phyloP scores from a whole-genome alignment of 2,113 vertebrate species.

The Heterocephalus glaber region DNA sequence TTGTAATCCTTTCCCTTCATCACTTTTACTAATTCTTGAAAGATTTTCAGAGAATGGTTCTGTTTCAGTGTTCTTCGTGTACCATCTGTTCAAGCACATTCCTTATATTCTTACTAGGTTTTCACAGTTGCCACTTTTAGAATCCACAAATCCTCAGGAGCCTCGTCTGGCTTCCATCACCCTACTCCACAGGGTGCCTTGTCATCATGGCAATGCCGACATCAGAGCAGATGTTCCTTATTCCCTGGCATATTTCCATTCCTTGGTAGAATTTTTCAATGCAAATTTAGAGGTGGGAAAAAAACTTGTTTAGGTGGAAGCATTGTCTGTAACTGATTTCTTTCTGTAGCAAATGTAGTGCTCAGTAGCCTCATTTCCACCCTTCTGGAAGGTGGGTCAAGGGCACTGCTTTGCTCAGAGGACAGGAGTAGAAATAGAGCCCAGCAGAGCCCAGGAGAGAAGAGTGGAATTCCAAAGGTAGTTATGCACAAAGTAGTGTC shows the following conservation, averaged over 20 bases:
- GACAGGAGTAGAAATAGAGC: not conserved
- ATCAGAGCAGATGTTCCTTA: constrained; percentile 53
- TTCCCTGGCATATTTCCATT: constrained; percentile 34
- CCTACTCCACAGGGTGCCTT: constrained; percentile 2
- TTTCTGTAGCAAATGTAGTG: not conserved
- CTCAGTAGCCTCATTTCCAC: not conserved
- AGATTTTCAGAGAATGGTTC: constrained; percentile 61
- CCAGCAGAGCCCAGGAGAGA: not conserved
- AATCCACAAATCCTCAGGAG: constrained; percentile 42
- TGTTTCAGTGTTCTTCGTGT: constrained; percentile 48
- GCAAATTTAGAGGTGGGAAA: not conserved
- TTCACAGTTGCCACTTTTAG: constrained; percentile 72
- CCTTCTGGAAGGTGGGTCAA: not conserved
- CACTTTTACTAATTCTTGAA: constrained; percentile 66
- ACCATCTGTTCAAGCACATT: constrained; percentile 71
- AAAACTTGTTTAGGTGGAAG: not conserved
- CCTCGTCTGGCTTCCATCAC: constrained; percentile 42
- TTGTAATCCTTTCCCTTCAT: constrained; percentile 27
- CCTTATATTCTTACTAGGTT: constrained; percentile 59
- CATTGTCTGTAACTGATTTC: not conserved
- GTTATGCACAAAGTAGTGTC: not conserved
- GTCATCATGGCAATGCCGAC: not conserved
- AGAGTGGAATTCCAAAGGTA: not conserved
- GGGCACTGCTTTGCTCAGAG: not conserved
- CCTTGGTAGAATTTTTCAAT: not conserved